Base-by-base conservation (phyloP, 2,888 invertebrate species). In the Drosophila monieri region DNA sequence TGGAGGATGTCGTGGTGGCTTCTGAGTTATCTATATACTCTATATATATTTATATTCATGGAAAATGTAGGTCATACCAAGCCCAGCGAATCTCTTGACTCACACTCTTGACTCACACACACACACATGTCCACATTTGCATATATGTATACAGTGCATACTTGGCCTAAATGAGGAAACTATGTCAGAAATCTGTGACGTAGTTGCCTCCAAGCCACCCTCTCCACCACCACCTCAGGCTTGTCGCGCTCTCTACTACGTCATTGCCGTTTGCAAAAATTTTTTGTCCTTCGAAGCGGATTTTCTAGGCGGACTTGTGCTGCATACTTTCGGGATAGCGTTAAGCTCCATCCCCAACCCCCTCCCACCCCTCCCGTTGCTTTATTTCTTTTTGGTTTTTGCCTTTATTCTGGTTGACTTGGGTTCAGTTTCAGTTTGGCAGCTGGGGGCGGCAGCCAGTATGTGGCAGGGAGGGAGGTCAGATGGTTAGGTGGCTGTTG, bases 161-260 rank as follows among this genome's bases (percentile, higher is more conserved):
- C 64, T 65, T 64, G 64, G 65, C 83, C 85, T 67, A 77, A 74
- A 75, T 80, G 60, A 71, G 59, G 61, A 74, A 85, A 86, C 85
- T 86, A 76, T 86, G 88, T 84, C 87, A 88, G 71, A 77, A 53
- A 71, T 71, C 68, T 62, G 72, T 74, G 73, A 54, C 61, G 74
- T 73, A 43, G 58, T 27, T 35, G n/a, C 32, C 43, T 10, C 55
- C 27, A 56, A 55, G 27, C 61, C 66, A 62, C 30, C 39, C 41
- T 23, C 61, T 30, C 32, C 37, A 35, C 23, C 37, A 35, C 23
- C 46, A 43, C 37, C n/a, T 58, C 53, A 44, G n/a, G 44, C 51
- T 37, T 14, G 46, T 8, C 30, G 9, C 46, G 10, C 47, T 14
- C 47, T 23, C 53, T 51, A 54, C 71, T 61, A 61, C 49, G 62